phyloP scores from a whole-genome alignment of 2,888 invertebrate genomes.

The Pseudoips prasinana region DNA sequence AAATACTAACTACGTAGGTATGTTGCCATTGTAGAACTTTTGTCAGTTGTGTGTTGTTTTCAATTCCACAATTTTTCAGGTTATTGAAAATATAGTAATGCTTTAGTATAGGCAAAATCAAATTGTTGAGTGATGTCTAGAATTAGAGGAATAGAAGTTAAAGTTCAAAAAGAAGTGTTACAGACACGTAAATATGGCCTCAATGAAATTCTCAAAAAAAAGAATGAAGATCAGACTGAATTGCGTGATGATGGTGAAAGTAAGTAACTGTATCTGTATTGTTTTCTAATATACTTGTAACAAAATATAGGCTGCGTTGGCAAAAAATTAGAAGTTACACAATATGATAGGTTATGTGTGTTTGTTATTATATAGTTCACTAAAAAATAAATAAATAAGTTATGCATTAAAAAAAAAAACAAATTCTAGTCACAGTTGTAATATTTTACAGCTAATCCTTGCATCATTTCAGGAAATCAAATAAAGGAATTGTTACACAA shows the following conservation, averaged over 20 bases:
- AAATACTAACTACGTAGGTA: too few relatives aligned
- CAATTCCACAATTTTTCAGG: neutral
- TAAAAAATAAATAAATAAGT: too few relatives aligned
- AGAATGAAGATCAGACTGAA: conserved; percentile 44
- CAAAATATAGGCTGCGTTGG: too few relatives aligned
- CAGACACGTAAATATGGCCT: conserved; percentile 50
- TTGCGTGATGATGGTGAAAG: conserved; percentile 64
- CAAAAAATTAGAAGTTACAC: neutral
- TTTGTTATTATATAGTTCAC: too few relatives aligned
- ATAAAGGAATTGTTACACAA: conserved; percentile 68
- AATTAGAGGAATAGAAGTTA: conserved; percentile 65
- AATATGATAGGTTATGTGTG: too few relatives aligned
- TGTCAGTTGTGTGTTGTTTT: neutral
- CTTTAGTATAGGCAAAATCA: conserved; percentile 6
- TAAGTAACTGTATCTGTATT: conserved; percentile 29
- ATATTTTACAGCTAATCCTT: too few relatives aligned
- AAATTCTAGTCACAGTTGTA: too few relatives aligned
- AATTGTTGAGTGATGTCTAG: conserved; percentile 54
- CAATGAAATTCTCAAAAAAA: conserved; percentile 51
- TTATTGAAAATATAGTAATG: conserved; percentile 1
- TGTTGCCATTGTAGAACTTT: neutral
- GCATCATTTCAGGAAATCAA: conserved; percentile 63
- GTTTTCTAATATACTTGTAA: neutral
- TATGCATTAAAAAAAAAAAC: too few relatives aligned
- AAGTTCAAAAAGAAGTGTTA: conserved; percentile 54